Conservation (phyloP, 1,140 invertebrate genomes). For the Manduca sexta region DNA sequence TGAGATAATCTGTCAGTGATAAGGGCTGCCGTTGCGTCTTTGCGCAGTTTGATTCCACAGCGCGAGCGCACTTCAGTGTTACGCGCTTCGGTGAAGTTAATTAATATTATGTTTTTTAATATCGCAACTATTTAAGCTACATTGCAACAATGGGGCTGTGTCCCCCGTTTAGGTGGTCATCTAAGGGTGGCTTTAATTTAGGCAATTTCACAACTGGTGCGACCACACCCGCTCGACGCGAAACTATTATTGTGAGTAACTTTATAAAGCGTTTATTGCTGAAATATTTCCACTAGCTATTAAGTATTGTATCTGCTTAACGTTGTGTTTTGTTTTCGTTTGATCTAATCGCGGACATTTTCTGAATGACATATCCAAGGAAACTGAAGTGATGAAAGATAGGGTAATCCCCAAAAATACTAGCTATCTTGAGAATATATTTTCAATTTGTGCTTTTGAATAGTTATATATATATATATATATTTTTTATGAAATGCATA, state of each 20-base stretch:
- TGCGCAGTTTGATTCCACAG: conserved; percentile 30
- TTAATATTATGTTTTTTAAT: not conserved
- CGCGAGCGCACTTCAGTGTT: conserved; percentile 21
- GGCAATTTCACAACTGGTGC: conserved; percentile 10
- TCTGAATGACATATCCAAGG: too few relatives aligned
- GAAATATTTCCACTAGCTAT: too few relatives aligned
- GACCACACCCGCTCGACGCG: conserved; percentile 22
- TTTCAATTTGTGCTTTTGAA: too few relatives aligned
- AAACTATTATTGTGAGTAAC: conserved; percentile 51
- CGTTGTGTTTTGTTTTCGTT: too few relatives aligned
- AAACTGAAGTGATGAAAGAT: too few relatives aligned
- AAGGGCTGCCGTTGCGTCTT: conserved; percentile 44
- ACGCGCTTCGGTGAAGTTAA: conserved; percentile 1
- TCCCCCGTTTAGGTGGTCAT: conserved; percentile 58
- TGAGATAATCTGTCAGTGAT: conserved; percentile 63
- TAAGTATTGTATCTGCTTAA: too few relatives aligned
- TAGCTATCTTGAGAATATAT: too few relatives aligned
- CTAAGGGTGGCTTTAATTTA: conserved; percentile 52
- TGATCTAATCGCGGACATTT: too few relatives aligned
- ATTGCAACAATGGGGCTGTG: conserved; percentile 57
- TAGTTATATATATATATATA: too few relatives aligned
- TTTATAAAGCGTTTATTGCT: too few relatives aligned
- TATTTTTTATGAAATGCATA: too few relatives aligned
- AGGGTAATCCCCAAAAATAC: too few relatives aligned
- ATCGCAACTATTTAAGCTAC: conserved; percentile 3